phyloP scores from a whole-genome alignment of 2,797 vertebrate genomes.

The Sarcoramphus papa region DNA sequence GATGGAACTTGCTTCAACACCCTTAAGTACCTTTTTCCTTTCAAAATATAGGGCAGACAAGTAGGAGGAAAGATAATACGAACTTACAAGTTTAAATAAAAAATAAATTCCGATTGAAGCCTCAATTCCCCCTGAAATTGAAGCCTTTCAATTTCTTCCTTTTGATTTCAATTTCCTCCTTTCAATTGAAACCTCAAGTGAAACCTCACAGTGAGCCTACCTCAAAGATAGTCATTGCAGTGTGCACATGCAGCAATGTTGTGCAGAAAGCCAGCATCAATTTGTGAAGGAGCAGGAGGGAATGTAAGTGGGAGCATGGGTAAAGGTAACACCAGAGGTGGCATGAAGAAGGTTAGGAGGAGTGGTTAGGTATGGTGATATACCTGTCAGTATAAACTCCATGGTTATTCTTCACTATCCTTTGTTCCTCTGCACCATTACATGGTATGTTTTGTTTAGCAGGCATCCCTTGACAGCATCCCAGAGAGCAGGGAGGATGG shows the following conservation, averaged over 20 bases:
- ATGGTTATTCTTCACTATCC: not conserved
- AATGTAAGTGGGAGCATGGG: not conserved
- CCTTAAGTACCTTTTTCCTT: not conserved
- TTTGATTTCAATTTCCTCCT: not conserved
- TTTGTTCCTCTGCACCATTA: not conserved
- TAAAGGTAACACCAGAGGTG: not conserved
- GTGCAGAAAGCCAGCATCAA: not conserved
- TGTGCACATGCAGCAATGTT: rapidly evolving
- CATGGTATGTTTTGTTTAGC: not conserved
- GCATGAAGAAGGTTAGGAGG: not conserved
- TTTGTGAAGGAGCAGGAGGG: not conserved
- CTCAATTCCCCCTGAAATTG: not conserved
- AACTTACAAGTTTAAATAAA: not conserved
- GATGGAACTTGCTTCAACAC: not conserved
- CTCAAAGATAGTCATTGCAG: not conserved
- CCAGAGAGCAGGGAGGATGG: not conserved
- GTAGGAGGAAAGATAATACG: not conserved
- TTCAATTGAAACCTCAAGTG: not conserved
- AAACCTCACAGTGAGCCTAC: not conserved
- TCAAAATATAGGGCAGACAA: not conserved
- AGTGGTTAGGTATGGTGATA: not conserved
- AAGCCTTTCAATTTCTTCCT: not conserved
- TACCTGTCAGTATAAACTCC: not conserved
- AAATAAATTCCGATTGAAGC: not conserved
- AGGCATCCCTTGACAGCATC: not conserved